Base-by-base conservation (phyloP, 2,113 vertebrate genomes). In the Theristicus caerulescens region DNA sequence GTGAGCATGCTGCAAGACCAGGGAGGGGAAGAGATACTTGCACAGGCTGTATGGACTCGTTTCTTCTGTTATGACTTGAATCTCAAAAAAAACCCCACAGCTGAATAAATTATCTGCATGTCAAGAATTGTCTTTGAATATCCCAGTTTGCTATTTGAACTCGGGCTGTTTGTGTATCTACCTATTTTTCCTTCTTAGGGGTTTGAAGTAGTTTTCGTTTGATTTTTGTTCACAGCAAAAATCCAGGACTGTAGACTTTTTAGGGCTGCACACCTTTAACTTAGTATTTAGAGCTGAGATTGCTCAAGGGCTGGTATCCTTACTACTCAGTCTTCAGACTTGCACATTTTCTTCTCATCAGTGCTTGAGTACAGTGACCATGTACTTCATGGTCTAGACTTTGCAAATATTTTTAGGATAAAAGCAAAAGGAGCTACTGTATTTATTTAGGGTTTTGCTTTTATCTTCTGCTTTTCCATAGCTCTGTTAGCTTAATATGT, bases 371-470 rank as follows among this genome's bases (percentile, higher is more conserved):
- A 34, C 13, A 61, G 21, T 40, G 49, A 47, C 59, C 3, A 0
- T 44, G 17, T 57, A 61, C 16, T 77, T 94, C 14, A 24, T 73
- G 15, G 27, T 93, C 25, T 32, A 73, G 42, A 73, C 21, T 92
- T 74, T 49, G 31, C 27, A 90, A 65, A 72, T 74, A 22, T 34
- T 70, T 94, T 59, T 73, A 44, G 18, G 31, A 85, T 85, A 66
- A 85, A 67, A 88, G 31, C 29, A 66, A 83, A 80, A 77, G 11
- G 11, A 70, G 14, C 31, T 77, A 69, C n/a, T 52, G 5, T 72
- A 77, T 94, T 93, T 94, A 83, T 91, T 77, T 81, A 88, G 32
- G 42, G 10, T 6, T 83, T 93, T 88, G 13, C 17, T 80, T 92
- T 86, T 92, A 81, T 94, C 65, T 25, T 83, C 58, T 86, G 47